Percentiles rank a stretch among this genome's conserved stretches.
phyloP scores from a whole-genome alignment of 2,113 vertebrate species.

The Tachysurus vachellii region DNA sequence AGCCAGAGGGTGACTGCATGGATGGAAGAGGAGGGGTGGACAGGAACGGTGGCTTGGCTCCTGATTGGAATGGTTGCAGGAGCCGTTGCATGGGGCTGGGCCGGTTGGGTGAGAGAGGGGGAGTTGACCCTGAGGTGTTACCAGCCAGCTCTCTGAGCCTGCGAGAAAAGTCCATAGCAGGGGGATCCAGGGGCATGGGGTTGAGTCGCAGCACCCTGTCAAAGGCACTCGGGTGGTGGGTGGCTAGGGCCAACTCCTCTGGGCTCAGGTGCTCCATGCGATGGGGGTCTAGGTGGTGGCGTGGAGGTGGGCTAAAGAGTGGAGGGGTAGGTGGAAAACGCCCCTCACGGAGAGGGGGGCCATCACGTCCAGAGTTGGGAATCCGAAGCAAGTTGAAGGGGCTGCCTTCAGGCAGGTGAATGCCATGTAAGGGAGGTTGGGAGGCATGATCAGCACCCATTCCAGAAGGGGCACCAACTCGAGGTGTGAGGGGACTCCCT shows the following conservation, averaged over 20 bases:
- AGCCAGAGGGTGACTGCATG: slow-evolving; percentile 91
- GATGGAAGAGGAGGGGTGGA: slow-evolving; percentile 94
- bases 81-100: slow-evolving; percentile 99
- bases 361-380: slow-evolving; percentile 92
- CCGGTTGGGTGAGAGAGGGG: slow-evolving; percentile 93
- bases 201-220: slow-evolving; percentile 99
- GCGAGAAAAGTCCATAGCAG: slow-evolving; percentile 99
- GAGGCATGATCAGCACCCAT: slow-evolving; percentile 94
- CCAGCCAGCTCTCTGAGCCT: slow-evolving; percentile 97
- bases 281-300: slow-evolving; percentile 97
- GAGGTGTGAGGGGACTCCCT: slow-evolving; percentile 96
- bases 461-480: slow-evolving; percentile 94
- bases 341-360: slow-evolving; percentile 82
- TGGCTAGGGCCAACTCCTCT: slow-evolving; percentile 97
- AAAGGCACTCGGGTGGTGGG: slow-evolving; percentile 99
- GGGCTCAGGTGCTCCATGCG: slow-evolving; percentile 96
- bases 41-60: slow-evolving; percentile 94
- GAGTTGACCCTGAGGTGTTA: slow-evolving; percentile 92
- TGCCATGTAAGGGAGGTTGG: slow-evolving; percentile 96
- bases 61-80: slow-evolving; percentile 97
- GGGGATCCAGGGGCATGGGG: slow-evolving; percentile 96
- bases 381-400: slow-evolving; percentile 99
- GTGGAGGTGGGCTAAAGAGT: slow-evolving; percentile 97
- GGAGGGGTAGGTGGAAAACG: slow-evolving; percentile 97
- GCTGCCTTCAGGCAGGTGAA: slow-evolving; percentile 98